Evolutionary conservation across 2,113 vertebrate genomes (phyloP), one percentile per base, ranked within the genome.

Genomic region (Bombycilla garrulus): DNA sequence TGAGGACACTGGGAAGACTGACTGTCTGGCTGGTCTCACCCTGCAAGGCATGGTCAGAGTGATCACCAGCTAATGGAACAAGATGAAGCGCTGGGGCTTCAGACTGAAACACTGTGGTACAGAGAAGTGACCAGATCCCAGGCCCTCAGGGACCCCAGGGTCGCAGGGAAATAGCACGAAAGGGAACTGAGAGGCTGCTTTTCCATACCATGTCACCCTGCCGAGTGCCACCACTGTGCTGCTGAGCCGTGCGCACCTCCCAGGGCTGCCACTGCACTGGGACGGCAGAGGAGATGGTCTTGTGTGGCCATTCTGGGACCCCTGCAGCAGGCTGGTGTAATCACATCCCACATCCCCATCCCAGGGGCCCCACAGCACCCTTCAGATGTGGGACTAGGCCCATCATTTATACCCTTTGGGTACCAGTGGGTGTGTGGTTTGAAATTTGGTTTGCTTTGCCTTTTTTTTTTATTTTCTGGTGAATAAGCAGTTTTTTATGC

Each of bases 81-180:
- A 72, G 77, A 44, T 12, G 26, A 64, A 45, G 29, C 22, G 12
- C 18, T 35, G 60, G 19, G 15, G 22, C 38, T 81, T 57, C 2
- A 0, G 18, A 42, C 11, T 0, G 0, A 62, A 72, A 42, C 35
- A 31, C 15, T 2, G 3, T 7, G 28, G 53, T 22, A 28, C 44
- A 11, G 48, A 40, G 50, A 76, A 33, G 12, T 35, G 36, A 35
- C 14, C 15, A 61, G 10, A 69, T 5, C 2, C 21, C 51, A 79
- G 18, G n/a, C 6, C 70, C 36, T 31, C 36, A 28, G 51, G n/a
- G n/a, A 7, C 17, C 11, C 45, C 69, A 2, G 3, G 6, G 18
- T 1, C 2, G 18, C 31, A 77, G 53, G 8, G 40, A 60, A 66
- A 61, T 3, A 18, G 29, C 6, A 5, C 8, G 31, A 20, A 57